Base-by-base conservation (phyloP, 1,140 invertebrate species). In the Hypsibius dujardini region DNA sequence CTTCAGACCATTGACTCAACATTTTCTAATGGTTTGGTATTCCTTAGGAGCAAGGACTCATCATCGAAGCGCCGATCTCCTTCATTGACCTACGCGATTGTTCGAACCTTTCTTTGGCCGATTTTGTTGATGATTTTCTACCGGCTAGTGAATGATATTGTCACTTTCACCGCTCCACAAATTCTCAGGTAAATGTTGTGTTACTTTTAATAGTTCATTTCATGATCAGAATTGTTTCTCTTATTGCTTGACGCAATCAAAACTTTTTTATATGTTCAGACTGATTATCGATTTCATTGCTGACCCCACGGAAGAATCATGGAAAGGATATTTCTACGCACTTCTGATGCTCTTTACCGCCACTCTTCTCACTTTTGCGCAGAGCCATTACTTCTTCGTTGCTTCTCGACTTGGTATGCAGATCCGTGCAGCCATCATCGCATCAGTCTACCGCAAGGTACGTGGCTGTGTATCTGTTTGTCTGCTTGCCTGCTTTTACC, bases 371-470 rank as follows among this genome's bases (percentile, higher is more conserved):
- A 95, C 93, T 0, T 77, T 98, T 69, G 80, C 96, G 2, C 79
- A 95, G 15, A 85, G 88, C 0, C 90, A 92, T 74, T 95, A 95
- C 79, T 92, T 92, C 79, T 87, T 90, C 76, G 83, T 87, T 47
- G 92, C 94, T 88, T 90, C 89, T 76, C 80, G 93, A 50, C 87
- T 95, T 45, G 94, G 92, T 3, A 86, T 97, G 82, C 84, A 90
- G 59, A 88, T 98, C 73, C 82, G 94, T 72, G 94, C 93, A 0
- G 87, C 90, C 0, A 81, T 98, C 42, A 92, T 93, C 2, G 90
- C 91, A 74, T 86, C 92, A 70, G 90, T 98, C 74, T 98, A 98
- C 78, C 84, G 87, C 76, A 98, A 98, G 77, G 76, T n/a, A n/a
- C n/a, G n/a, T n/a, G n/a, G n/a, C n/a, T n/a, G n/a, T n/a, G n/a